Conservation (phyloP, 1,140 invertebrate genomes). For the Helicoverpa zea region DNA sequence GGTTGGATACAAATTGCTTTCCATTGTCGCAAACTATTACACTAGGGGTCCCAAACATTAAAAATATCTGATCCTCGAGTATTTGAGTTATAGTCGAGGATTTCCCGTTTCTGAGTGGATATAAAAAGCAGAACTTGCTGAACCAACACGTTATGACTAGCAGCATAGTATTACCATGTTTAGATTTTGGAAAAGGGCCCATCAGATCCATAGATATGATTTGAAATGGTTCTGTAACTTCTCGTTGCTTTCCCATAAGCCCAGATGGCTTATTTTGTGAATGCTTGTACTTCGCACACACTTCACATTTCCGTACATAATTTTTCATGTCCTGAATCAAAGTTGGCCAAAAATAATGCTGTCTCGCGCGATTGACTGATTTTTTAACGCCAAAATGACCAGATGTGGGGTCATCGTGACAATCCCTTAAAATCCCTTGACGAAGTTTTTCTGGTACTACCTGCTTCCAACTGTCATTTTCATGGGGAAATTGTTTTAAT, state of each 20-base stretch:
- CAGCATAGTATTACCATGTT: conserved; percentile 55
- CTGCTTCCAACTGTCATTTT: conserved; percentile 44
- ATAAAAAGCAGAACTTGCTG: conserved; percentile 59
- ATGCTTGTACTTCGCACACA: conserved; percentile 49
- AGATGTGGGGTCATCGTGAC: conserved; percentile 43
- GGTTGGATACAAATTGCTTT: conserved; percentile 56
- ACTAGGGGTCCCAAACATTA: conserved; percentile 50
- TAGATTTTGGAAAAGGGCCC: conserved; percentile 59
- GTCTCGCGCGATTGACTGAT: conserved; percentile 36
- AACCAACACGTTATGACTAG: conserved; percentile 57
- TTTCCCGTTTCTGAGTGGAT: conserved; percentile 53
- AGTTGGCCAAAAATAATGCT: conserved; percentile 48
- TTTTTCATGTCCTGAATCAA: conserved; percentile 41
- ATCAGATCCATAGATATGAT: conserved; percentile 55
- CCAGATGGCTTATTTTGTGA: conserved; percentile 47
- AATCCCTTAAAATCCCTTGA: conserved; percentile 9
- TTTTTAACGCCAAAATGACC: conserved; percentile 48
- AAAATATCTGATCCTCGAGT: conserved; percentile 26
- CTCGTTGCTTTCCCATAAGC: conserved; percentile 56
- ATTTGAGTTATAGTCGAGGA: conserved; percentile 9
- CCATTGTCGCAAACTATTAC: conserved; percentile 55
- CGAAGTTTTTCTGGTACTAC: conserved; percentile 38
- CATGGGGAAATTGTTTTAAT: conserved; percentile 22
- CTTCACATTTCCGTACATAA: conserved; percentile 45
- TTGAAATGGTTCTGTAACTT: conserved; percentile 54